phyloP scores from a whole-genome alignment of 2,888 invertebrate species.

The Mythimna loreyi region DNA sequence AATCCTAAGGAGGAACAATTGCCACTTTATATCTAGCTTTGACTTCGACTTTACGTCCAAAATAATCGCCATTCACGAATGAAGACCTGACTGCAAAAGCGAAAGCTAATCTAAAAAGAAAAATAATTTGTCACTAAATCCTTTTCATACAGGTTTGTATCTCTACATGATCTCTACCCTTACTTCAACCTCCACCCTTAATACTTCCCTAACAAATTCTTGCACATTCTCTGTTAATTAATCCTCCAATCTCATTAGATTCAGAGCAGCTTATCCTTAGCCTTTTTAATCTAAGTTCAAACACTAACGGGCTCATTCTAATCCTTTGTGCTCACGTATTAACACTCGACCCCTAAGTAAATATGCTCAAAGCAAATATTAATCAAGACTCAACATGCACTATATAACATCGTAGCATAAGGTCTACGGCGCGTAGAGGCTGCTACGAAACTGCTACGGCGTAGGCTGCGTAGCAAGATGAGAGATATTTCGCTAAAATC shows the following conservation, averaged over 20 bases:
- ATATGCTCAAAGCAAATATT: conserved; percentile 51
- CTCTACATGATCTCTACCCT: not conserved
- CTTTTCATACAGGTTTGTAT: not conserved
- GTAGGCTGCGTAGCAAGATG: conserved; percentile 28
- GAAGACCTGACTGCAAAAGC: no score
- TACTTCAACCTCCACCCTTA: not conserved
- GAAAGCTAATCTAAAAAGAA: not conserved
- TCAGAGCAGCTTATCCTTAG: conserved; percentile 4
- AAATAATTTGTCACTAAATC: not conserved
- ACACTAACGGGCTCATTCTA: conserved; percentile 22
- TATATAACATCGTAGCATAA: conserved; percentile 34
- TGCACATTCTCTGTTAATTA: not conserved
- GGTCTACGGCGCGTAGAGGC: conserved; percentile 27
- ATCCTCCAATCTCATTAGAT: conserved; percentile 17
- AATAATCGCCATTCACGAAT: no score
- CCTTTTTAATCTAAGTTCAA: conserved; percentile 48
- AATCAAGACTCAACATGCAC: conserved; percentile 46
- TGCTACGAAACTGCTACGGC: conserved; percentile 33
- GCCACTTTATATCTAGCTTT: no score
- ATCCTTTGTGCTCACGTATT: conserved; percentile 38
- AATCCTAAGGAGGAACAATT: no score
- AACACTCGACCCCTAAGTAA: conserved; percentile 40
- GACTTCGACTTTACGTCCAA: no score
- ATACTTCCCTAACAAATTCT: no score
- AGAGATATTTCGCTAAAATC: conserved; percentile 5